Evolutionary conservation across 2,888 invertebrate species (phyloP).

Genomic region (Leptogaster cylindrica): DNA sequence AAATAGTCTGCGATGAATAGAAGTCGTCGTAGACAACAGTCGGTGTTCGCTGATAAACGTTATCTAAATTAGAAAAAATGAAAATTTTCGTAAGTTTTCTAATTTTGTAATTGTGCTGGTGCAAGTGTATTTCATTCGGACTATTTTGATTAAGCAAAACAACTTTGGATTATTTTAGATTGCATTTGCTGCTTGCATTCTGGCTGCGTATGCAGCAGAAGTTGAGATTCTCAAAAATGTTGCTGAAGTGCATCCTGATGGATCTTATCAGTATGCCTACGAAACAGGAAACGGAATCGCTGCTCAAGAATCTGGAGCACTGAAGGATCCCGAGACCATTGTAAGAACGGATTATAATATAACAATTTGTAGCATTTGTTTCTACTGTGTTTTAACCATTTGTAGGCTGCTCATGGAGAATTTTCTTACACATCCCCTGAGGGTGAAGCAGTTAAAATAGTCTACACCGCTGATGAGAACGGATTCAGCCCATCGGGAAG

Average conservation of each 20-base stretch:
- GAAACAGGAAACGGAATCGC: conserved; percentile 71
- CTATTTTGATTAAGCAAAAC: background rate
- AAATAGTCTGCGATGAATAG: conserved; percentile 17
- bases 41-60: conserved; percentile 12
- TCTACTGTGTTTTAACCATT: conserved; percentile 51
- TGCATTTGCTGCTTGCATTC: conserved; percentile 26
- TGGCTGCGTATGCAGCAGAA: conserved; percentile 22
- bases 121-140: background rate
- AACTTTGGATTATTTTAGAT: conserved; percentile 26
- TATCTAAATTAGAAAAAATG: conserved; percentile 11
- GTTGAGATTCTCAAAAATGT: conserved; percentile 11
- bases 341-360: background rate
- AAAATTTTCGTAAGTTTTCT: conserved; percentile 21
- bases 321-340: conserved; percentile 21
- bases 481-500: conserved; percentile 60
- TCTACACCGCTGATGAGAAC: conserved; percentile 60
- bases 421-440: conserved; percentile 71
- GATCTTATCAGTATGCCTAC: conserved; percentile 68
- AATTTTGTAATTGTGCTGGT: background rate
- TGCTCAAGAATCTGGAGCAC: conserved; percentile 55
- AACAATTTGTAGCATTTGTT: conserved; percentile 66
- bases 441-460: conserved; percentile 66
- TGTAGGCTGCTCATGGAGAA: conserved; percentile 61
- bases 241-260: conserved; percentile 62
- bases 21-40: conserved; percentile 7